A percentile compares a stretch with the other conserved stretches of the same genome.
Conservation (phyloP, 2,888 invertebrate genomes). For the Campoletis raptor region DNA sequence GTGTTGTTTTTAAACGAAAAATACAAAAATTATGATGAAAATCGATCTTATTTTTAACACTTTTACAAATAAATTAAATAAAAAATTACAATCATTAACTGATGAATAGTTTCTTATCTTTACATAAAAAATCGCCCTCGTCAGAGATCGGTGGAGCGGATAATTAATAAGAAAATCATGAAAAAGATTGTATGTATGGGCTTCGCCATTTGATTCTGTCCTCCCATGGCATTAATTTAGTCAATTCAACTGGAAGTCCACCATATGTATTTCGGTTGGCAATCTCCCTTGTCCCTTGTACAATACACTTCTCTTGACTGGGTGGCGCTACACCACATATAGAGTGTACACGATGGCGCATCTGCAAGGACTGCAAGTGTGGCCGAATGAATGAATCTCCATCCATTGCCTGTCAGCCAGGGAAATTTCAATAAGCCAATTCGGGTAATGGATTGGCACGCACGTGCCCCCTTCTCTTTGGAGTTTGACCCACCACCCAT, state of each 20-base stretch:
- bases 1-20: too few relatives aligned
- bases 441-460: constrained; percentile 83
- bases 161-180: constrained; percentile 9
- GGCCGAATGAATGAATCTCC: constrained; percentile 82
- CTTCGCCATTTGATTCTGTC: constrained; percentile 19
- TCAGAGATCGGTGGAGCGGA: not conserved
- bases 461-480: constrained; percentile 69
- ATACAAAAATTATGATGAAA: too few relatives aligned
- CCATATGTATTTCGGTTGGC: constrained; percentile 63
- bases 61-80: not conserved
- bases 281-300: constrained; percentile 5
- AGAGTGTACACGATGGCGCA: constrained; percentile 64
- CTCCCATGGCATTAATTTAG: constrained; percentile 4
- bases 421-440: constrained; percentile 85
- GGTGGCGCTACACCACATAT: constrained; percentile 1
- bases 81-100: not conserved
- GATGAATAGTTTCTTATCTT: not conserved
- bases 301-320: constrained; percentile 13
- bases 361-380: constrained; percentile 78
- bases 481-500: constrained; percentile 10
- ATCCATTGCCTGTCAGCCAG: constrained; percentile 82
- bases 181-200: constrained; percentile 1
- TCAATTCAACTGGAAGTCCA: constrained; percentile 56
- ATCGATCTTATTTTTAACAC: not conserved
- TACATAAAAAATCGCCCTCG: not conserved